Evolutionary conservation across 2,113 vertebrate genomes (phyloP).

Genomic region (human): GRCh38 chr11:127607001-127607500

Average conservation of each 20-base stretch:
- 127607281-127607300: neutral
- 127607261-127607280: neutral
- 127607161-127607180: neutral
- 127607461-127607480: neutral
- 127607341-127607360: neutral
- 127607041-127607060: neutral
- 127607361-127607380: neutral
- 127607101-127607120: neutral
- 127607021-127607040: neutral
- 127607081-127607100: neutral
- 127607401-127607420: neutral
- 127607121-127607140: neutral
- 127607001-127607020: neutral
- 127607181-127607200: neutral
- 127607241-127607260: neutral
- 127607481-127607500: neutral
- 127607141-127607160: neutral
- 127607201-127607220: neutral
- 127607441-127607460: neutral
- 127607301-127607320: neutral
- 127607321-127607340: neutral
- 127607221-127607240: neutral
- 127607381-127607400: neutral
- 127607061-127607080: neutral
- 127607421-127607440: neutral